These are phyloP conservation scores for Eudiplozoon nipponicum DNA, from an alignment of 2,888 invertebrate genomes.

Conservation along the genomic window DNA sequence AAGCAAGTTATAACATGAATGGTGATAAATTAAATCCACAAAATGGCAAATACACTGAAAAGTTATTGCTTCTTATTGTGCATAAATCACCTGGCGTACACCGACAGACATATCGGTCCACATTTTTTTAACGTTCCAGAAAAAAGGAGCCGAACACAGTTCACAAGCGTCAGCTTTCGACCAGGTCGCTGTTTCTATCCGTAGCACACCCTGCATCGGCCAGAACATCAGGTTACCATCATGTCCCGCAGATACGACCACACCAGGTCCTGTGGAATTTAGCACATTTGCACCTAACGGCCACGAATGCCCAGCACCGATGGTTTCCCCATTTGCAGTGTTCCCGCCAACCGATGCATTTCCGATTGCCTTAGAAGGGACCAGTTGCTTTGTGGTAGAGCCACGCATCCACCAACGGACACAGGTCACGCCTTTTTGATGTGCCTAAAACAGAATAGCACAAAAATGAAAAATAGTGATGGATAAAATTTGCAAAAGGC, in stretches of 20 bases:
- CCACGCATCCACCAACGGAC: conserved; percentile 3
- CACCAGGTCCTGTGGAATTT: not conserved
- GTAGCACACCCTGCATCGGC: conserved; percentile 8
- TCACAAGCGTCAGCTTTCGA: conserved; percentile 68
- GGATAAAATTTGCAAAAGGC: not conserved
- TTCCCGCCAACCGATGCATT: too few species aligned
- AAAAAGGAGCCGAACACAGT: conserved; percentile 69
- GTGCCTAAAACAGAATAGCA: not conserved
- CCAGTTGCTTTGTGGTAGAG: not conserved
- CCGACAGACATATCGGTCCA: conserved; percentile 77
- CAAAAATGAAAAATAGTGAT: not conserved
- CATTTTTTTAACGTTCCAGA: conserved; percentile 93
- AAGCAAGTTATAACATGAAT: too few species aligned
- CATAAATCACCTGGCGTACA: conserved; percentile 9
- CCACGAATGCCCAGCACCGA: too few species aligned
- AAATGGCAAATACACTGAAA: not conserved
- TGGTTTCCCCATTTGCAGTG: too few species aligned
- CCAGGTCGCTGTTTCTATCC: conserved; percentile 52
- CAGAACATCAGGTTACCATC: conserved; percentile 14
- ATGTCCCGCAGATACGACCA: conserved; percentile 6
- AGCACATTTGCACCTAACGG: too few species aligned
- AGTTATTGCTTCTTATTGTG: not conserved
- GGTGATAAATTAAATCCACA: too few species aligned
- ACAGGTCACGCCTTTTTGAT: not conserved
- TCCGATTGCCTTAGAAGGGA: not conserved